A percentile compares a stretch with the other conserved stretches of the same genome.
phyloP scores from a whole-genome alignment of 2,797 vertebrate species.

The Epinephelus malabaricus region DNA sequence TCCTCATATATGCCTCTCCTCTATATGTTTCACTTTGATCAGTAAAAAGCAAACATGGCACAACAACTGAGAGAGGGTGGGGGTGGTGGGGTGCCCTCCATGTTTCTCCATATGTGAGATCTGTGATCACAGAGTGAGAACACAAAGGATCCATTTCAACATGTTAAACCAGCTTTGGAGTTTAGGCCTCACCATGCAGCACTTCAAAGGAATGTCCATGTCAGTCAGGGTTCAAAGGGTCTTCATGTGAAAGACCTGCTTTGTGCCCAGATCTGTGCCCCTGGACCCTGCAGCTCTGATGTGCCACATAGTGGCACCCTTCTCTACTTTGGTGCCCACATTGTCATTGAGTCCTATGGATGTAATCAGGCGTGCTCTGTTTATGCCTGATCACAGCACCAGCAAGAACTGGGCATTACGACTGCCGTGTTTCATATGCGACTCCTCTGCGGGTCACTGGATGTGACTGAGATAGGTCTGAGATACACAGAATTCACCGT shows the following conservation, averaged over 20 bases:
- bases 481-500: conserved; percentile 57
- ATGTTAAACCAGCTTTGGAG: conserved; percentile 54
- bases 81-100: neutral
- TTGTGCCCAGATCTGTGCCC: conserved; percentile 66
- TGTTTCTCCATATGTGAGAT: conserved; percentile 33
- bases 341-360: conserved; percentile 73
- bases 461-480: conserved; percentile 62
- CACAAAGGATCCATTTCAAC: conserved; percentile 70
- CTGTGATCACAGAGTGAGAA: conserved; percentile 33
- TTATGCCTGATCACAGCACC: conserved; percentile 70
- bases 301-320: conserved; percentile 69
- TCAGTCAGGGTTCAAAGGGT: conserved; percentile 71
- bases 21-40: conserved; percentile 49
- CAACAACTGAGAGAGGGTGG: neutral
- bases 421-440: conserved; percentile 59
- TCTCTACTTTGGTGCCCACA: conserved; percentile 74
- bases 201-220: conserved; percentile 66
- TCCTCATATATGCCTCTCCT: conserved; percentile 29
- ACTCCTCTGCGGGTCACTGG: conserved; percentile 65
- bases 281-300: conserved; percentile 61
- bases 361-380: conserved; percentile 79
- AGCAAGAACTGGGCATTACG: conserved; percentile 47
- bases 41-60: conserved; percentile 41
- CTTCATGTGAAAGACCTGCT: conserved; percentile 64
- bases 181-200: conserved; percentile 47